Percentiles rank a stretch among this genome's conserved stretches.
Evolutionary conservation across 2,797 vertebrate species (phyloP).

Genomic region (Esox masquinongy): DNA sequence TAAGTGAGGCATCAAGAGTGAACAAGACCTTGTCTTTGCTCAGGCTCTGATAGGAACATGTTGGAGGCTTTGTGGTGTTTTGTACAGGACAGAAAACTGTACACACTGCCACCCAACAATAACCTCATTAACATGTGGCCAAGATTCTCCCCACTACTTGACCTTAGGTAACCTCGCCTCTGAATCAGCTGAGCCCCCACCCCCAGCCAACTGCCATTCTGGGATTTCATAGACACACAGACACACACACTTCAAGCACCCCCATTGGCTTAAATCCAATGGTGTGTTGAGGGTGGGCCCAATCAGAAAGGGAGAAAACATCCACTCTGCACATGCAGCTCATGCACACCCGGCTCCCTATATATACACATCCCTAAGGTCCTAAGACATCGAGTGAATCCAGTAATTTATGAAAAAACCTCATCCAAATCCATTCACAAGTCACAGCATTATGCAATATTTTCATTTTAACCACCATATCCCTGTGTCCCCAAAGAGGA

Average conservation of each 20-base stretch:
- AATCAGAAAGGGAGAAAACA: slow-evolving; percentile 47
- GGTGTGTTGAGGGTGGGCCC: slow-evolving; percentile 72
- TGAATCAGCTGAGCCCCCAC: slow-evolving; percentile 4
- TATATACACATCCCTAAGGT: neutral
- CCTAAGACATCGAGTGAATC: slow-evolving; percentile 16
- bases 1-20: neutral
- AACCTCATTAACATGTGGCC: slow-evolving; percentile 23
- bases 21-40: neutral
- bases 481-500: neutral
- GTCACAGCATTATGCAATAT: neutral
- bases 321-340: slow-evolving; percentile 20
- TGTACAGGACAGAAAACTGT: slow-evolving; percentile 5
- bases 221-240: slow-evolving; percentile 26
- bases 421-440: neutral
- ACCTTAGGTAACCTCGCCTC: slow-evolving; percentile 42
- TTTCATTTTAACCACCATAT: neutral
- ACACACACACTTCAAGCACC: slow-evolving; percentile 22
- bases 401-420: neutral
- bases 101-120: slow-evolving; percentile 25
- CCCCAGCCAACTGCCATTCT: slow-evolving; percentile 10
- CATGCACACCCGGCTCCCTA: slow-evolving; percentile 19
- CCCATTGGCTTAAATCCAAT: slow-evolving; percentile 53
- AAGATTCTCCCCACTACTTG: slow-evolving; percentile 26
- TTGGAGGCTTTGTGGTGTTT: neutral
- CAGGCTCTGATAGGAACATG: neutral